A percentile compares a stretch with the other conserved stretches of the same genome.
These are phyloP conservation scores for Eupithecia insigniata DNA, from an alignment of 2,888 invertebrate species.

Conservation along the genomic window DNA sequence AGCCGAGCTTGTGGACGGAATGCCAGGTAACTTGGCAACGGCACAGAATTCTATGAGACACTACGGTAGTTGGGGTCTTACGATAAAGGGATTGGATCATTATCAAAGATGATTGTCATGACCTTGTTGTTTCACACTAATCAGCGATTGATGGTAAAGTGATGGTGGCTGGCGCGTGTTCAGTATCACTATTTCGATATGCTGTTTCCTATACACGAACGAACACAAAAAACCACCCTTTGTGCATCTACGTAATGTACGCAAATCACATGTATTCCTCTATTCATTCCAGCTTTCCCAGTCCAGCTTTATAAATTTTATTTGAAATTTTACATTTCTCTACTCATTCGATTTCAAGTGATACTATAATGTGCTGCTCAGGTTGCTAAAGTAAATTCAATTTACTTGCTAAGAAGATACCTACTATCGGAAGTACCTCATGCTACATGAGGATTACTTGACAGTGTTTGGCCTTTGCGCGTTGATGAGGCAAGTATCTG, in stretches of 20 bases:
- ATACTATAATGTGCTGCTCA: conserved; percentile 13
- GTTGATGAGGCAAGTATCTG: background rate
- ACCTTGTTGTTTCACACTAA: too few species aligned
- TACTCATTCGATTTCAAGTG: conserved; percentile 1
- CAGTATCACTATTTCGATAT: too few species aligned
- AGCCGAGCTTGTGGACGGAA: conserved; percentile 37
- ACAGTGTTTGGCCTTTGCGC: conserved; percentile 11
- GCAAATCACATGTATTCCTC: too few species aligned
- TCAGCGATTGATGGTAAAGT: too few species aligned
- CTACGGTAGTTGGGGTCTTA: background rate
- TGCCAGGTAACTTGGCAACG: conserved; percentile 33
- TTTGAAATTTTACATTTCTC: too few species aligned
- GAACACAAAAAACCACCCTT: too few species aligned
- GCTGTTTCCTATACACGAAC: too few species aligned
- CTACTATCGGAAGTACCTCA: background rate
- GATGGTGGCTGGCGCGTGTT: too few species aligned
- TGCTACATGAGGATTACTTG: background rate
- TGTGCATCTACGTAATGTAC: too few species aligned
- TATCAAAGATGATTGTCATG: too few species aligned
- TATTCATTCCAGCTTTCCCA: too few species aligned
- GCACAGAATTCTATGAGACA: background rate
- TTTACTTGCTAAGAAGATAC: conserved; percentile 22
- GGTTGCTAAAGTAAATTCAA: conserved; percentile 32
- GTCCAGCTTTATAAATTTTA: too few species aligned
- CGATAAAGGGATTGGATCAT: background rate